These are phyloP conservation scores for Linepithema humile DNA, from an alignment of 1,140 invertebrate species.

Conservation along the genomic window DNA sequence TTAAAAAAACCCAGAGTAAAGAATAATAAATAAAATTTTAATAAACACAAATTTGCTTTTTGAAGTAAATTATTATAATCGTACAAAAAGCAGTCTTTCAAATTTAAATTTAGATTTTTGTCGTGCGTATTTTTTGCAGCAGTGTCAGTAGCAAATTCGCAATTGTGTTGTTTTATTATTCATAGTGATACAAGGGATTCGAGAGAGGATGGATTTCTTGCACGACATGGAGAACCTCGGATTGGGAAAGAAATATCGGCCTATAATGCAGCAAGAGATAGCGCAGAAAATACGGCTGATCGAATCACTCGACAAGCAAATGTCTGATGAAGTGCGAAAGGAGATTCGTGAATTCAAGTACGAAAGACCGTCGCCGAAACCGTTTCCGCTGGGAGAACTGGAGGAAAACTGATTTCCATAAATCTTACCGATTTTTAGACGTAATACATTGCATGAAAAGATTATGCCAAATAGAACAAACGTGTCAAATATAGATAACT, in stretches of 20 bases:
- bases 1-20: no score
- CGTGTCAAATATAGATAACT: not conserved
- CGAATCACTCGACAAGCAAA: conserved; percentile 76
- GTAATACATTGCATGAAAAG: not conserved
- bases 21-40: not conserved
- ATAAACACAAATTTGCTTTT: not conserved
- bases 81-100: not conserved
- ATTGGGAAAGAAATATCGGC: conserved; percentile 82
- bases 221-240: conserved; percentile 83
- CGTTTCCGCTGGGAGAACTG: conserved; percentile 79
- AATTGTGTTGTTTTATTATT: not conserved
- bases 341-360: conserved; percentile 74
- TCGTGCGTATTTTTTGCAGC: not conserved
- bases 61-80: not conserved
- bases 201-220: conserved; percentile 83
- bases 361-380: conserved; percentile 75
- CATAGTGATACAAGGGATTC: conserved; percentile 81
- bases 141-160: not conserved
- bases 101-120: conserved; percentile 3
- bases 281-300: conserved; percentile 82
- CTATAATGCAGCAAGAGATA: conserved; percentile 83
- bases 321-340: conserved; percentile 69
- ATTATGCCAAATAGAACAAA: not conserved
- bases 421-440: not conserved
- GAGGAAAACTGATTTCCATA: conserved; percentile 62